Evolutionary conservation across 2,113 vertebrate genomes (phyloP).

Genomic region (Pantherophis guttatus): DNA sequence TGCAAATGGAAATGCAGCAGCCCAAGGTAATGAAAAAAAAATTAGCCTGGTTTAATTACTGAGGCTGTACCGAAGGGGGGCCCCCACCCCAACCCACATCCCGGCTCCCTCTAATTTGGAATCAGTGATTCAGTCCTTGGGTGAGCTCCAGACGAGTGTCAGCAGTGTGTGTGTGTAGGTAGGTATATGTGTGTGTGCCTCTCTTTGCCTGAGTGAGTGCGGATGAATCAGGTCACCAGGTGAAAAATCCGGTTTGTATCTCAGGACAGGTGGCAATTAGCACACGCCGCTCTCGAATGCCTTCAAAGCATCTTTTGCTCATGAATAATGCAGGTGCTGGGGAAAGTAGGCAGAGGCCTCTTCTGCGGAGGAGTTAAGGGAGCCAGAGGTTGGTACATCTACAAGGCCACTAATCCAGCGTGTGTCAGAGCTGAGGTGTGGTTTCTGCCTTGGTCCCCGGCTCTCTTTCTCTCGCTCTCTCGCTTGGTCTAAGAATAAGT

Average conservation of each 20-base stretch:
- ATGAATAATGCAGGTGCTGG: slow-evolving; percentile 32
- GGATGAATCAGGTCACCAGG: slow-evolving; percentile 49
- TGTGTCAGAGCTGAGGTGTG: slow-evolving; percentile 47
- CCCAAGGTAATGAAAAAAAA: slow-evolving; percentile 6
- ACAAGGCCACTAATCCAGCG: slow-evolving; percentile 15
- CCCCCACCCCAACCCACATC: neutral
- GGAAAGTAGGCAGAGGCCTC: slow-evolving; percentile 30
- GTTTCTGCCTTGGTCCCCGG: slow-evolving; percentile 36
- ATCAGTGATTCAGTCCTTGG: slow-evolving; percentile 9
- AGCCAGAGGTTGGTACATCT: slow-evolving; percentile 44
- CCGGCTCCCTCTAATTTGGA: neutral
- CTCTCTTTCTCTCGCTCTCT: neutral
- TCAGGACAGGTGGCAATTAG: slow-evolving; percentile 63
- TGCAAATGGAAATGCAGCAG: neutral
- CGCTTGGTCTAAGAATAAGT: neutral
- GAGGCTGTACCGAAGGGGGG: neutral
- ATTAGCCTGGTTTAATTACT: neutral
- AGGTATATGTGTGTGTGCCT: neutral
- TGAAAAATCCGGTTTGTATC: slow-evolving; percentile 58
- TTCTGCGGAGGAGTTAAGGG: slow-evolving; percentile 37
- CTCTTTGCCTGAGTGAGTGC: neutral
- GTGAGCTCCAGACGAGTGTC: neutral
- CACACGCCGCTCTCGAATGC: slow-evolving; percentile 23
- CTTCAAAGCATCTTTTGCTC: slow-evolving; percentile 57
- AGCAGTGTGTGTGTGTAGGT: neutral